Evolutionary conservation across 2,888 invertebrate genomes (phyloP), one percentile per base, ranked within the genome.

Genomic region (Prionchulus punctatus): DNA sequence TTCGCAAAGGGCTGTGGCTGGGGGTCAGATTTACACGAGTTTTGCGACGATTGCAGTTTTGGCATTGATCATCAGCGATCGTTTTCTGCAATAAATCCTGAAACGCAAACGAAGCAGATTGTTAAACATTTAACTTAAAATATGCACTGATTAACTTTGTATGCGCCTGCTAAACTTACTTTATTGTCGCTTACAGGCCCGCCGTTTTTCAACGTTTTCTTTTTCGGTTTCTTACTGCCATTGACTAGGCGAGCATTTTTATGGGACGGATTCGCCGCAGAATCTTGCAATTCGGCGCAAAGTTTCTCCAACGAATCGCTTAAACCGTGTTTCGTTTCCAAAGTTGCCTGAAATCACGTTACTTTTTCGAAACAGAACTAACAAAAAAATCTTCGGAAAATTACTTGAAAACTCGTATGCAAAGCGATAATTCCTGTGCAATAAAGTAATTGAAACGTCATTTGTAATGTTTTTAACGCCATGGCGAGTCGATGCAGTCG

Each of bases 391-490:
- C n/a, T n/a, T n/a, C 12, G 23, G 21, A 45, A 45, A 45, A 45
- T 7, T n/a, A 70, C 70, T 66, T 71, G 86, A 73, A 90, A 91
- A 73, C 84, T 88, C 63, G 87, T 82, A 67, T 84, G 83, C 18
- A 91, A 76, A 2, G 88, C 85, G 69, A 89, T 86, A 0, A 89
- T 82, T 0, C 84, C 85, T 3, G 86, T 85, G 48, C 86, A 88
- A 54, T 88, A 87, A 60, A 91, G 80, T 54, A 89, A 85, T 73
- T 87, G 86, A 75, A 89, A 90, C n/a, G 89, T 87, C 69, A 86
- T 84, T 72, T 90, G 90, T 70, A 90, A 89, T 71, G 89, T 88
- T 57, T 84, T 81, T 66, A 91, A 78, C 55, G 87, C 82, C 64
- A 87, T 80, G 65, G 86, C 85, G 21, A 91, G 83, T 62, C 85